Conservation (phyloP, 2,113 vertebrate genomes). For the Sylvietta virens region DNA sequence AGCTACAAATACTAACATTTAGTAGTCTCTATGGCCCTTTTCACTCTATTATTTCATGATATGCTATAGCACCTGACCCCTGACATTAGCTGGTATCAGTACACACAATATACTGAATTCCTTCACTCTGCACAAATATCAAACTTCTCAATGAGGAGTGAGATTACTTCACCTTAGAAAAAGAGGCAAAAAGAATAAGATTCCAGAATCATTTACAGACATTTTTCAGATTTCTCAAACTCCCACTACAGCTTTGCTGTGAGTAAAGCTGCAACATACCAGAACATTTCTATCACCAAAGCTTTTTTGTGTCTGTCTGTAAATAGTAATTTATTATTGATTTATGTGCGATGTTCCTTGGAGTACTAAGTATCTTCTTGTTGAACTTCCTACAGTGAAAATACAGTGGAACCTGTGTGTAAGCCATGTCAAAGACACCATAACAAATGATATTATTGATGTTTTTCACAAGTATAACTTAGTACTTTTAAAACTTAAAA, state of each 20-base stretch:
- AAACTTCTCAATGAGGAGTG: neutral
- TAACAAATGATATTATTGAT: neutral
- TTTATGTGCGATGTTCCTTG: neutral
- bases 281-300: neutral
- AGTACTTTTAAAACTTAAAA: neutral
- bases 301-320: neutral
- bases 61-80: neutral
- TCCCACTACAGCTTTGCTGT: neutral
- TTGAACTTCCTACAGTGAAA: neutral
- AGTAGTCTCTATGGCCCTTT: neutral
- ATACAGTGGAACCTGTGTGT: neutral
- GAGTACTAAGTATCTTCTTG: neutral
- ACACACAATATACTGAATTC: neutral
- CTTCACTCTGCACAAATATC: neutral
- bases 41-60: neutral
- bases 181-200: neutral
- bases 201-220: neutral
- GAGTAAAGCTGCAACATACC: neutral
- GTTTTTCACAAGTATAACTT: neutral
- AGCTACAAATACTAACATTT: neutral
- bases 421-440: neutral
- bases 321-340: neutral
- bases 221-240: neutral
- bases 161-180: neutral
- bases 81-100: neutral